Conservation (phyloP, 2,888 invertebrate genomes). For the Lamellibrachia satsuma region DNA sequence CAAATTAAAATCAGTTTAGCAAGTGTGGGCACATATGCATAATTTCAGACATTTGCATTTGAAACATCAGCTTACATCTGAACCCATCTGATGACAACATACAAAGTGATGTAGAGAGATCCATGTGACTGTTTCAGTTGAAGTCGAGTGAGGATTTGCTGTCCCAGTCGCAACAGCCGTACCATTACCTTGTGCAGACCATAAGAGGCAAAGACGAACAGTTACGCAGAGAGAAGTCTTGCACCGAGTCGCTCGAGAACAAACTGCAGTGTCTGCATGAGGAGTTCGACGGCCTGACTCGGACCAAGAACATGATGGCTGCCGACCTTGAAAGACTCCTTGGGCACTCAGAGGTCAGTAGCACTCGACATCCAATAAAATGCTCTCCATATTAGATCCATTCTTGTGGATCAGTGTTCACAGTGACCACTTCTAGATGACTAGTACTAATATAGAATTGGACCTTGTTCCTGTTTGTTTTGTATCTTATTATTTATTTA, state of each 20-base stretch:
- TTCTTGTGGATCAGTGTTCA: too few relatives aligned
- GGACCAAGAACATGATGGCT: constrained; percentile 60
- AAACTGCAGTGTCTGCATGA: constrained; percentile 54
- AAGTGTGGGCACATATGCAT: neutral
- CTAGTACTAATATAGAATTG: too few relatives aligned
- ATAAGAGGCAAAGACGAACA: constrained; percentile 56
- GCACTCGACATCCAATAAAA: too few relatives aligned
- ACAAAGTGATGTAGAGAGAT: neutral
- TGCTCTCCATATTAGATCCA: too few relatives aligned
- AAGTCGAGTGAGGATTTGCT: constrained; percentile 56
- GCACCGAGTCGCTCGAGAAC: constrained; percentile 52
- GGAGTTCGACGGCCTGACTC: constrained; percentile 50
- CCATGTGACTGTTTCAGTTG: constrained; percentile 46
- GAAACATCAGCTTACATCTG: too few relatives aligned
- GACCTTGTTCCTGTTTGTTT: too few relatives aligned
- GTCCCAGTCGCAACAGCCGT: constrained; percentile 62
- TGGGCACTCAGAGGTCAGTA: constrained; percentile 58
- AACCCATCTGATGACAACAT: too few relatives aligned
- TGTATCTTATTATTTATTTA: too few relatives aligned
- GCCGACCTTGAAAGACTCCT: constrained; percentile 60
- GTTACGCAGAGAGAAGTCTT: constrained; percentile 53
- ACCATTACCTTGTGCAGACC: constrained; percentile 62
- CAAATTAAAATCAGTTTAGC: too few relatives aligned
- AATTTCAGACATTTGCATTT: too few relatives aligned
- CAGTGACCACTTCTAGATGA: too few relatives aligned